Conservation (phyloP, 2,888 invertebrate species). For the Gasteruption jaculator region DNA sequence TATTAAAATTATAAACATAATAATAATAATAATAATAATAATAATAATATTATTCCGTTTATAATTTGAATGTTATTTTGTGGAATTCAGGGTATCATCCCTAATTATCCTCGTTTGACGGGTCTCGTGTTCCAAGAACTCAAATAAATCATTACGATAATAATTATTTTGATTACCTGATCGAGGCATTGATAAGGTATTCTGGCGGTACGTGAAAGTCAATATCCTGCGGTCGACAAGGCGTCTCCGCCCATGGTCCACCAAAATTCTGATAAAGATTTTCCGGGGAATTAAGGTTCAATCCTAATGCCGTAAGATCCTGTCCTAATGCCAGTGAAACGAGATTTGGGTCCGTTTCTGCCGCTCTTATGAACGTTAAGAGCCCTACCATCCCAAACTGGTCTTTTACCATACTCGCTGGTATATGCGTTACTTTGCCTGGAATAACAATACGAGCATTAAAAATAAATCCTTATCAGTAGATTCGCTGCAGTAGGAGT, state of each 20-base stretch:
- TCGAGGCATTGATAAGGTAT: conserved; percentile 95
- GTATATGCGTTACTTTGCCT: conserved; percentile 98
- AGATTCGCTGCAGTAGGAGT: too few relatives aligned
- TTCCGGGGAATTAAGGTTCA: conserved; percentile 97
- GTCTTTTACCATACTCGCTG: conserved; percentile 97
- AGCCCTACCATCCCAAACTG: conserved; percentile 99
- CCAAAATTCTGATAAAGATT: conserved; percentile 97
- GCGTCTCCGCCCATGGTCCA: conserved; percentile 97
- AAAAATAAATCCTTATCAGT: too few relatives aligned
- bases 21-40: conserved; percentile 8
- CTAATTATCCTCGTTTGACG: neutral
- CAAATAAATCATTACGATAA: neutral
- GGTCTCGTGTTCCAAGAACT: neutral
- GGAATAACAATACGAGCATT: too few relatives aligned
- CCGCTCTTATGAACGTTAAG: conserved; percentile 95
- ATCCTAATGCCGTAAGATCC: conserved; percentile 94
- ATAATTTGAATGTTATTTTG: neutral
- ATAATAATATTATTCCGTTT: conserved; percentile 3
- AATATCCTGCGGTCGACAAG: conserved; percentile 97
- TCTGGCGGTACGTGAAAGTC: conserved; percentile 98
- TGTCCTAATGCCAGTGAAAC: conserved; percentile 96
- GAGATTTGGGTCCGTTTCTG: conserved; percentile 94
- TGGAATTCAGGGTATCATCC: neutral
- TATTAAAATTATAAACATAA: too few relatives aligned
- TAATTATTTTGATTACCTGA: conserved; percentile 56